phyloP scores from a whole-genome alignment of 2,113 vertebrate genomes.

The Anoplopoma fimbria region DNA sequence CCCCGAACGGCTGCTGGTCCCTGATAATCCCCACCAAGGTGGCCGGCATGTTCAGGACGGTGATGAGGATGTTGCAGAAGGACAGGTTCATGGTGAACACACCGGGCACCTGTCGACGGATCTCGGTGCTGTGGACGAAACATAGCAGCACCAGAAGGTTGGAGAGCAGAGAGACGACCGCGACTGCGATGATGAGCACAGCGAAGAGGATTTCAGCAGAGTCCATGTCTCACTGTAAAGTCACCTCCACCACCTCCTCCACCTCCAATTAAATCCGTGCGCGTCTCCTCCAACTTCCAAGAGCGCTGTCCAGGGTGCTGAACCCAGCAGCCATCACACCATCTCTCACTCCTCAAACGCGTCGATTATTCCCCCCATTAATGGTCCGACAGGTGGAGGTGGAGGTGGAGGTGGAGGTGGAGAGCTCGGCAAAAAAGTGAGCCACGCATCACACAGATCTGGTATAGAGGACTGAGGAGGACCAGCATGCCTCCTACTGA shows the following conservation, averaged over 20 bases:
- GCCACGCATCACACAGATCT: constrained; percentile 28
- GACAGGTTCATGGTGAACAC: constrained; percentile 89
- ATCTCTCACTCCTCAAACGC: constrained; percentile 37
- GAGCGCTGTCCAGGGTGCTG: constrained; percentile 90
- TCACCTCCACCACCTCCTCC: too few species aligned
- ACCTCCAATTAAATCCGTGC: constrained; percentile 40
- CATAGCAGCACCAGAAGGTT: constrained; percentile 89
- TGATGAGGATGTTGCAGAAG: constrained; percentile 89
- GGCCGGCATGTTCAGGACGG: constrained; percentile 87
- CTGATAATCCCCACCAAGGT: constrained; percentile 84
- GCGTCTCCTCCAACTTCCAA: constrained; percentile 53
- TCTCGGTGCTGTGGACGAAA: constrained; percentile 88
- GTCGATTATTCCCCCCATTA: constrained; percentile 17
- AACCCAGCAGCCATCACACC: constrained; percentile 47
- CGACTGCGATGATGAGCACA: constrained; percentile 86
- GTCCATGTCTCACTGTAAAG: constrained; percentile 87
- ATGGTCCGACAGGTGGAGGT: constrained; percentile 9
- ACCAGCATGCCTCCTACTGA: background rate
- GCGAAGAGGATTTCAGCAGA: constrained; percentile 85
- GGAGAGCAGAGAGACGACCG: constrained; percentile 86
- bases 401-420: background rate
- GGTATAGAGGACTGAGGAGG: background rate
- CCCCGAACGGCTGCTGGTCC: constrained; percentile 84
- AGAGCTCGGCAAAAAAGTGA: background rate
- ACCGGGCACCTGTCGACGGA: constrained; percentile 87